Base-by-base conservation (phyloP, 2,888 invertebrate genomes). In the Mythimna impura region DNA sequence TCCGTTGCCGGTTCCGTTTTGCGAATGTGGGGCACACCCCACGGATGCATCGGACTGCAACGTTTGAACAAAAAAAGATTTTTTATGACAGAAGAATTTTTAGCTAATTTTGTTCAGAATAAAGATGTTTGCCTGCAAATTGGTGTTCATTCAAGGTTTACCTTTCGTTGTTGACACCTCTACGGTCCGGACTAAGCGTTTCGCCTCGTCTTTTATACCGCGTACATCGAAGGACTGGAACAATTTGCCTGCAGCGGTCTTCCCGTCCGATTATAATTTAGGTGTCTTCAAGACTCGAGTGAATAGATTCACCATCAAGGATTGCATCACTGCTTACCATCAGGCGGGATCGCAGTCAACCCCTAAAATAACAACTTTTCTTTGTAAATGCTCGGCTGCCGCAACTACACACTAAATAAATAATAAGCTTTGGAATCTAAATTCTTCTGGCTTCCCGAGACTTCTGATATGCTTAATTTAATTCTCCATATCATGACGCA, bases 1-100 rank as follows among this genome's bases (percentile, higher is more conserved):
- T 79, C 79, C 84, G 75, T 62, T 73, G 71, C 66, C 66, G 80
- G 82, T 71, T 86, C 81, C 84, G 81, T 77, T 73, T 65, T 58
- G 78, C 73, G 50, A 73, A 81, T 76, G 71, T 71, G 66, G 62
- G 67, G 80, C 78, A 63, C 62, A 63, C 78, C 66, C 70, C 60
- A 66, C 57, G 62, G 62, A 63, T 70, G 66, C 63, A 69, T n/a
- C 14, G 30, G 43, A 52, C 36, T 62, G 43, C 52, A 47, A 73
- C 52, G 20, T 71, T 12, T 43, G 14, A 22, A 6, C 9, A 0
- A 73, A 55, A 70, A 61, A 47, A 47, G 0, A 30, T 14, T 64
- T 58, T 58, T 36, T 52, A n/a, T 30, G 43, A 52, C 43, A 47
- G 20, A 57, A 52, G 22, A 43, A 63, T 71, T 78, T 71, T n/a